Evolutionary conservation across 2,888 invertebrate species (phyloP), one percentile per base, ranked within the genome.

Genomic region (Caenorhabditis afra): DNA sequence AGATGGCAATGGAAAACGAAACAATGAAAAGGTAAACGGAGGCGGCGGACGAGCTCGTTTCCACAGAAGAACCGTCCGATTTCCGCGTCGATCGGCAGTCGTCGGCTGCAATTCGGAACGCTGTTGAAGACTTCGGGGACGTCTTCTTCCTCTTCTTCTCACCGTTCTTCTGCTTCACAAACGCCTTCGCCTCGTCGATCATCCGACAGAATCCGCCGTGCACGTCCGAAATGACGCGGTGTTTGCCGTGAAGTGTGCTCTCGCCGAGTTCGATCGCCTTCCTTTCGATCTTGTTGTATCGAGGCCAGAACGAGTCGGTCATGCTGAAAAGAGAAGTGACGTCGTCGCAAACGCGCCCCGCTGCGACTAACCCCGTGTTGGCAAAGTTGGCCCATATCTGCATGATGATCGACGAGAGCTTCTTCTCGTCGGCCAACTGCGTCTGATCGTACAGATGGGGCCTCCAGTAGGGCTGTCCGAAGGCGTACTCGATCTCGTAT

Each of bases 401-500:
- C 94, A 98, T 97, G 91, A 98, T 96, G 91, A 95, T 94, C 83
- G 94, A 93, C 88, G 96, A 95, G 82, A 98, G 93, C 22, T 75
- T 55, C 66, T 86, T 82, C 77, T 89, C 89, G 16, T 80, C 75
- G 14, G 81, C 78, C 41, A 88, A 57, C 39, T 85, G 93, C 23
- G 94, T 93, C 49, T 79, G 68, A 49, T 75, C 78, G 92, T 96
- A 97, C 91, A 94, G 94, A 86, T 94, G 93, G 14, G 95, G 94
- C 92, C 94, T 93, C 92, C 96, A 95, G 88, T 96, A 92, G 0
- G 97, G 97, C 91, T 96, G 95, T 3, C 98, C 98, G 90, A 98
- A 97, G 86, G 97, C 95, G 92, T 96, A 98, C 91, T 96, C 96
- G 90, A 98, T 96, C 92, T 98, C 98, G 90, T 98, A 97, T 0